Conservation (phyloP, 2,888 invertebrate genomes). For the Drosophila macrospina region DNA sequence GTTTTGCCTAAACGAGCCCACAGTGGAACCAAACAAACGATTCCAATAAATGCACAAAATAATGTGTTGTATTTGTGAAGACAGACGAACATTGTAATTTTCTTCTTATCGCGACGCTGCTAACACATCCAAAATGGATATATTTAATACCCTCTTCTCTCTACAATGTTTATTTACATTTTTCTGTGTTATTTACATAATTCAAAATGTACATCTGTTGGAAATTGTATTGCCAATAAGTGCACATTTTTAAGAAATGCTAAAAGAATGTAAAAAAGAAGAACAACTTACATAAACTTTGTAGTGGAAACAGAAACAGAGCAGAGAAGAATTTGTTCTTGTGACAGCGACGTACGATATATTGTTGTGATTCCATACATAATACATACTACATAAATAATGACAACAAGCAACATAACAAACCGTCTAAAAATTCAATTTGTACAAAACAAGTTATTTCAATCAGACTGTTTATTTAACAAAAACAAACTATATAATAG, state of each 20-base stretch:
- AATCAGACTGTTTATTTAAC: conserved; percentile 38
- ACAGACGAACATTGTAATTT: conserved; percentile 38
- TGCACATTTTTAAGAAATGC: too few species aligned
- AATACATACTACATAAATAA: not conserved
- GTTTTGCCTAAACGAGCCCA: conserved; percentile 28
- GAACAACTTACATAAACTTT: too few species aligned
- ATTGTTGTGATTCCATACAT: conserved; percentile 37
- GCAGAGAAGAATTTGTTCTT: conserved; percentile 44
- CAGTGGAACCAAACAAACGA: conserved; percentile 60
- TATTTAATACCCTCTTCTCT: not conserved
- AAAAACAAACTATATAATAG: conserved; percentile 30
- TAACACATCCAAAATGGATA: conserved; percentile 20
- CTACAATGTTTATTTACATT: too few species aligned
- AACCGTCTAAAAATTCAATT: conserved; percentile 42
- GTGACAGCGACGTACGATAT: conserved; percentile 35
- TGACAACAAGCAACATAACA: conserved; percentile 5
- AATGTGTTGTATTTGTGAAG: conserved; percentile 80
- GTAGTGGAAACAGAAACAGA: too few species aligned
- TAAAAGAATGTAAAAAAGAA: too few species aligned
- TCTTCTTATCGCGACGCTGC: conserved; percentile 23
- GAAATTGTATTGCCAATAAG: too few species aligned
- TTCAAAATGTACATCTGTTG: too few species aligned
- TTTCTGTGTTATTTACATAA: too few species aligned
- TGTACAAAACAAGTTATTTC: conserved; percentile 43
- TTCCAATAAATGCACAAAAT: conserved; percentile 81